Conservation (phyloP, 2,113 vertebrate genomes). For the Spea multiplicata region DNA sequence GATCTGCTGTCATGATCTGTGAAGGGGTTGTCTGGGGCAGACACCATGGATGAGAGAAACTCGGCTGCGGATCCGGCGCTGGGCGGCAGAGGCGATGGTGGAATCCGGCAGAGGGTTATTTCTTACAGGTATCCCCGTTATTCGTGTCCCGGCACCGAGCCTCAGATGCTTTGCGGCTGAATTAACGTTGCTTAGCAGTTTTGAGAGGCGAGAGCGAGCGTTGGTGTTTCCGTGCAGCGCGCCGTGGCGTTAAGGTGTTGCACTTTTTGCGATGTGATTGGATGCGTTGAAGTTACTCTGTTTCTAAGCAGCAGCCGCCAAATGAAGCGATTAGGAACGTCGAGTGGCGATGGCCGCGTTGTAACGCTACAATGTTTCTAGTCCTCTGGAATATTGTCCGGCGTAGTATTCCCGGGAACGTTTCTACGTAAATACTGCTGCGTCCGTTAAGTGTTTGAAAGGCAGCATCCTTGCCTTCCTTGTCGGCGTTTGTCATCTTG, state of each 20-base stretch:
- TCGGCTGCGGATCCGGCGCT: too few species aligned
- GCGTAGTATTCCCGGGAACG: too few species aligned
- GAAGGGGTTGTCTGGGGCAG: too few species aligned
- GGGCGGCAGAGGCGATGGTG: not conserved
- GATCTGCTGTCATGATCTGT: too few species aligned
- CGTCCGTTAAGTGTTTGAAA: too few species aligned
- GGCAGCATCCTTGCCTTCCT: too few species aligned
- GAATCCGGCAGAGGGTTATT: not conserved
- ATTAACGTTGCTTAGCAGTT: slow-evolving; percentile 29
- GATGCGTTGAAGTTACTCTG: slow-evolving; percentile 2
- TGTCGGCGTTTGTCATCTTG: too few species aligned
- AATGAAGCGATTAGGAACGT: not conserved
- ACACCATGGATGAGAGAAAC: too few species aligned
- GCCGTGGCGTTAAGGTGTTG: slow-evolving; percentile 1
- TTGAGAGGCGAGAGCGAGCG: not conserved
- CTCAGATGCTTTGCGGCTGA: not conserved
- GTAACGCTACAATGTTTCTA: too few species aligned
- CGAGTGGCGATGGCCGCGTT: not conserved
- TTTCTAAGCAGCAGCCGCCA: slow-evolving; percentile 15
- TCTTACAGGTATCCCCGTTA: slow-evolving; percentile 12
- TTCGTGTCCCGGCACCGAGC: not conserved
- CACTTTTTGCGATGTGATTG: slow-evolving; percentile 24
- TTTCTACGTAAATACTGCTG: too few species aligned
- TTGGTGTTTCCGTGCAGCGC: not conserved
- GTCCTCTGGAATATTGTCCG: too few species aligned